Percentiles rank a stretch among this genome's conserved stretches.
Conservation (phyloP, 2,797 vertebrate species). For the Lutjanus campechanus region DNA sequence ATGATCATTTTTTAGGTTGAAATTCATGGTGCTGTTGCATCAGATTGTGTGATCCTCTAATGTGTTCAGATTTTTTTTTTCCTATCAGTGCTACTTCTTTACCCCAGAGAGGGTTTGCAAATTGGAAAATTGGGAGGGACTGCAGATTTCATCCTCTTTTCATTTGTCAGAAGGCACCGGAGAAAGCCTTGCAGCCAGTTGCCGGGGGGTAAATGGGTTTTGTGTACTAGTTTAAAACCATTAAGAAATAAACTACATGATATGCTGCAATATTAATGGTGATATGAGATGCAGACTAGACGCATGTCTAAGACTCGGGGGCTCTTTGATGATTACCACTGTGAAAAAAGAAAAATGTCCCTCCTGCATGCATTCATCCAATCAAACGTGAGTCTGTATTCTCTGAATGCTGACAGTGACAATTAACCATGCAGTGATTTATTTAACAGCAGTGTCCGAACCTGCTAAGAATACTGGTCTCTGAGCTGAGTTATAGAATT, state of each 20-base stretch:
- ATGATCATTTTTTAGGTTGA: background rate
- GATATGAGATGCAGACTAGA: conserved; percentile 20
- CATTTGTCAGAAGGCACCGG: conserved; percentile 52
- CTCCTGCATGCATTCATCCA: conserved; percentile 3
- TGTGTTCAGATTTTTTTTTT: background rate
- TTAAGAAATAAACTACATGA: conserved; percentile 54
- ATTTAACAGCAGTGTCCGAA: conserved; percentile 18
- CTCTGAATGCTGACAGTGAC: conserved; percentile 8
- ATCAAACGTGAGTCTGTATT: conserved; percentile 12
- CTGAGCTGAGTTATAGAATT: conserved; percentile 34
- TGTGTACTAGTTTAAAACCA: conserved; percentile 54
- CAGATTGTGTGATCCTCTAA: conserved; percentile 41
- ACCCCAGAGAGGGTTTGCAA: conserved; percentile 45
- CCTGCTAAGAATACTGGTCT: conserved; percentile 16
- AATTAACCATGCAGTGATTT: conserved; percentile 45
- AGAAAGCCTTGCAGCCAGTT: conserved; percentile 49
- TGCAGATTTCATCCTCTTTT: conserved; percentile 49
- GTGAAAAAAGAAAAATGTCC: conserved; percentile 4
- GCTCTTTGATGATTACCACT: conserved; percentile 27
- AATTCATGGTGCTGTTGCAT: conserved; percentile 28
- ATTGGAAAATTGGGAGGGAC: conserved; percentile 52
- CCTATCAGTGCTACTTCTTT: conserved; percentile 28
- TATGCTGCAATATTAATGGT: conserved; percentile 51
- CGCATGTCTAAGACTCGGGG: background rate
- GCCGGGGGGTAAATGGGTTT: conserved; percentile 36